Percentiles rank a stretch among this genome's conserved stretches.
Evolutionary conservation across 2,113 vertebrate species (phyloP).

Genomic region (Bos indicus): DNA sequence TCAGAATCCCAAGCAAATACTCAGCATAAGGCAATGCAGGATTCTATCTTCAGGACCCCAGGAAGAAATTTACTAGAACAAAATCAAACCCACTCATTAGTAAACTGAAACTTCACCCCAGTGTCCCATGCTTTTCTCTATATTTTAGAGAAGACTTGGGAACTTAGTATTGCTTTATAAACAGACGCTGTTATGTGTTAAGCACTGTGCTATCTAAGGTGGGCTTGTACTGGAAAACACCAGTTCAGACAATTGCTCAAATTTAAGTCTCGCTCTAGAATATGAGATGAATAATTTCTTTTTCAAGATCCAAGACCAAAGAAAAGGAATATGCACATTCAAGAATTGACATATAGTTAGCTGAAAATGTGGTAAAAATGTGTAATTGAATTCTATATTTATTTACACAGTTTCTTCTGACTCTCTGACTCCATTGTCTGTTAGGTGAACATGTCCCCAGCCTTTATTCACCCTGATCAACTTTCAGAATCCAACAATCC

Average conservation of each 20-base stretch:
- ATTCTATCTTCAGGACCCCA: background rate
- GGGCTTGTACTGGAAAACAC: background rate
- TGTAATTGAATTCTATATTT: background rate
- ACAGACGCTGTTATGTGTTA: background rate
- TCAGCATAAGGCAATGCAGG: background rate
- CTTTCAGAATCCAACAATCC: background rate
- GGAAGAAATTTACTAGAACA: constrained; percentile 16
- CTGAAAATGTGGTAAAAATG: background rate
- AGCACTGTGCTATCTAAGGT: background rate
- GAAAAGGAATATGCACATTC: background rate
- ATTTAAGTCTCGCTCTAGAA: background rate
- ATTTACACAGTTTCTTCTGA: background rate
- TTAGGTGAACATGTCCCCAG: background rate
- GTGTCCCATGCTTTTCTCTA: background rate
- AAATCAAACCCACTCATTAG: background rate
- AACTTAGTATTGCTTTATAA: background rate
- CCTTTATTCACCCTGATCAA: background rate
- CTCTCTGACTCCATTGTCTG: background rate
- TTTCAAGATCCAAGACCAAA: background rate
- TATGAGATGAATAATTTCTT: background rate
- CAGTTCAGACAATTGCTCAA: background rate
- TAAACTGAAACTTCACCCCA: background rate
- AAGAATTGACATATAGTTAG: background rate
- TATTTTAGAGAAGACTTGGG: background rate
- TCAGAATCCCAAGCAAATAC: background rate